Percentiles rank a stretch among this genome's conserved stretches.
These are phyloP conservation scores for Myotis myotis DNA, from an alignment of 2,797 vertebrate species.

Conservation along the genomic window DNA sequence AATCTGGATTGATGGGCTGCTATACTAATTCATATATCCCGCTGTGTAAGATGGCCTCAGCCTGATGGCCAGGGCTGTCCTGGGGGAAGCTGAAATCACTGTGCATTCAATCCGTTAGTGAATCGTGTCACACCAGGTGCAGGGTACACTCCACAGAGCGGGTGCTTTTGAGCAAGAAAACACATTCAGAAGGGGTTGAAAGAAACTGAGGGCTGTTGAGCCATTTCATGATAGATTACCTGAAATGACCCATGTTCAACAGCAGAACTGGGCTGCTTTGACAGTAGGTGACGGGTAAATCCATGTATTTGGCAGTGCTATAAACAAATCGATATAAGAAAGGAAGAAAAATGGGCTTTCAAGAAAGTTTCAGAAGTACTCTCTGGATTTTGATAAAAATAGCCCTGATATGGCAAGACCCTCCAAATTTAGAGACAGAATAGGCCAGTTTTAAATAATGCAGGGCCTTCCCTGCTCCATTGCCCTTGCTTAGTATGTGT, in stretches of 20 bases:
- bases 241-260: conserved; percentile 50
- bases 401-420: neutral
- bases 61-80: conserved; percentile 67
- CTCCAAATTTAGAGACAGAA: neutral
- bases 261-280: conserved; percentile 42
- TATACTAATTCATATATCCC: conserved; percentile 67
- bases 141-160: conserved; percentile 40
- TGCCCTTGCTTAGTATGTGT: neutral
- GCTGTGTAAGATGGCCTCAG: conserved; percentile 54
- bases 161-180: conserved; percentile 54
- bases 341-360: conserved; percentile 62
- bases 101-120: conserved; percentile 37
- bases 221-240: conserved; percentile 44
- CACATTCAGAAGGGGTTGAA: conserved; percentile 43
- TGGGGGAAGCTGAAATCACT: conserved; percentile 57
- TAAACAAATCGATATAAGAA: conserved; percentile 70
- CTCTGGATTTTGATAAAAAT: conserved; percentile 48
- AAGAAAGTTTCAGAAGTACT: conserved; percentile 36
- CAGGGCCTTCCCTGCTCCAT: accelerated
- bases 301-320: conserved; percentile 54
- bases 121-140: conserved; percentile 56
- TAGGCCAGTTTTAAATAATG: neutral
- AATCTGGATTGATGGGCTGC: conserved; percentile 21
- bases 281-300: conserved; percentile 61
- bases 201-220: conserved; percentile 42